phyloP scores from a whole-genome alignment of 2,888 invertebrate genomes.

The Gryllus longicercus region DNA sequence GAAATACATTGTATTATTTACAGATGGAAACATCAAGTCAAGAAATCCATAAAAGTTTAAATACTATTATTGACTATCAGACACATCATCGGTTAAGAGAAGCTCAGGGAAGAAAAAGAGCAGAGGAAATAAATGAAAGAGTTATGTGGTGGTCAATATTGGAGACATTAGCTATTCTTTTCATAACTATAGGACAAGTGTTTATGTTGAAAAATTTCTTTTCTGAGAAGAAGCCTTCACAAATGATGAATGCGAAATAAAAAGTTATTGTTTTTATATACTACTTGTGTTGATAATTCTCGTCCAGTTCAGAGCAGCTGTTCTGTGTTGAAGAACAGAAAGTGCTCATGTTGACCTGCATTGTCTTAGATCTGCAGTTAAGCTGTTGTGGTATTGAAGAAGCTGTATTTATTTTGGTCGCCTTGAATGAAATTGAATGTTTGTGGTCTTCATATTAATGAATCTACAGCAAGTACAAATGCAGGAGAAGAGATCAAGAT shows the following conservation, averaged over 20 bases:
- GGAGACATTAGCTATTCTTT: constrained; percentile 79
- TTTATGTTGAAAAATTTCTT: constrained; percentile 90
- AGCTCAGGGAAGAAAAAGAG: constrained; percentile 90
- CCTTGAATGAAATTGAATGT: background rate
- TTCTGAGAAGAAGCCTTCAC: constrained; percentile 62
- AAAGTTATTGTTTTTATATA: background rate
- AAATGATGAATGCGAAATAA: constrained; percentile 43
- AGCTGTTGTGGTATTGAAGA: background rate
- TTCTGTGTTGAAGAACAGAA: background rate
- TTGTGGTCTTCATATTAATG: background rate
- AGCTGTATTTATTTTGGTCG: background rate
- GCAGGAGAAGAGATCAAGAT: background rate
- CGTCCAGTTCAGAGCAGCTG: background rate
- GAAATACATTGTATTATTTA: constrained; percentile 41
- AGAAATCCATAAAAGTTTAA: constrained; percentile 84
- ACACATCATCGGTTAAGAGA: constrained; percentile 95
- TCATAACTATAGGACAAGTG: constrained; percentile 88
- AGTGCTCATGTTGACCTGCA: background rate
- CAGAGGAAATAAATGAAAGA: constrained; percentile 92
- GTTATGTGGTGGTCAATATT: constrained; percentile 91
- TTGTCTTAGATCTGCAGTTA: background rate
- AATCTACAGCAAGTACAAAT: background rate
- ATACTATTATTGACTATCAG: constrained; percentile 88
- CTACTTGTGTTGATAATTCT: background rate
- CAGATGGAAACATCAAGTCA: constrained; percentile 91